These are phyloP conservation scores for Doryteuthis pealeii DNA, from an alignment of 1,140 invertebrate species.

Conservation along the genomic window DNA sequence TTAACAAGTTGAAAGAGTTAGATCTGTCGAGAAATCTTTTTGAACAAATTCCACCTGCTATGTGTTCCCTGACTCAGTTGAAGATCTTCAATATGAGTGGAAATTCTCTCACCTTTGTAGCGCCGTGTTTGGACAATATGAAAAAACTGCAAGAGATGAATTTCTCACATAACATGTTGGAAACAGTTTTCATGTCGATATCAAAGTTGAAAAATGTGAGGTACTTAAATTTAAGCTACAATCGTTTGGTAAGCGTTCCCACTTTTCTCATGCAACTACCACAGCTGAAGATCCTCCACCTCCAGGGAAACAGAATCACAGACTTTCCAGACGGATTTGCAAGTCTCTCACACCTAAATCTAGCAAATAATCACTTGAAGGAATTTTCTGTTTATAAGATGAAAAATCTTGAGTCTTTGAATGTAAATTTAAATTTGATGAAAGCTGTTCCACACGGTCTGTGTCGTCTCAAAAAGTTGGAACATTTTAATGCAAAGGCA, in stretches of 20 bases:
- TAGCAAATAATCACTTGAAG: constrained; percentile 44
- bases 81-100: constrained; percentile 39
- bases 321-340: constrained; percentile 38
- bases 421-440: constrained; percentile 46
- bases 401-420: constrained; percentile 41
- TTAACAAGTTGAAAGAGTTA: constrained; percentile 43
- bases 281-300: constrained; percentile 43
- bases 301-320: constrained; percentile 44
- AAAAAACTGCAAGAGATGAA: constrained; percentile 47
- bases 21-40: constrained; percentile 50
- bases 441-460: constrained; percentile 46
- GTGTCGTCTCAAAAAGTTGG: constrained; percentile 37
- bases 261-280: constrained; percentile 33
- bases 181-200: constrained; percentile 32
- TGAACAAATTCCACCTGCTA: constrained; percentile 48
- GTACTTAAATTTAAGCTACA: constrained; percentile 47
- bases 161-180: constrained; percentile 44
- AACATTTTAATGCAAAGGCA: constrained; percentile 44
- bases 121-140: constrained; percentile 47
- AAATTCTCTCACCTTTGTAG: constrained; percentile 43
- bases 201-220: constrained; percentile 31
- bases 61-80: constrained; percentile 45
- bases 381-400: constrained; percentile 47
- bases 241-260: constrained; percentile 42
- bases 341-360: constrained; percentile 47